Base-by-base conservation (phyloP, 2,113 vertebrate genomes). In the Platichthys flesus region DNA sequence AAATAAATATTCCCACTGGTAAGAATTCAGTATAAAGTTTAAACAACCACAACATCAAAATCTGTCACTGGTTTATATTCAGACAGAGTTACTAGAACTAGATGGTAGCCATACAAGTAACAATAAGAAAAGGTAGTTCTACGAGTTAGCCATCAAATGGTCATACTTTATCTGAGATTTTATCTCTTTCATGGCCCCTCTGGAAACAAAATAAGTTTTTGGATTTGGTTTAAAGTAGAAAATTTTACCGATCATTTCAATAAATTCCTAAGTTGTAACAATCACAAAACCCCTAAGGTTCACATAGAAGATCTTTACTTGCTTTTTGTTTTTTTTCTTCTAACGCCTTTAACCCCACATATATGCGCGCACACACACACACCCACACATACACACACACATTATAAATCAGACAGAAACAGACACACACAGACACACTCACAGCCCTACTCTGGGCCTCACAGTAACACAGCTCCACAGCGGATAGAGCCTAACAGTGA, bases 391-490 rank as follows among this genome's bases (percentile, higher is more conserved):
- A 51, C 67, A 45, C 55, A 78, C 45, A 58, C 55, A 69, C 59
- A 26, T 60, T 4, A 28, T 20, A 71, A 77, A 70, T 77, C 31
- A 74, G 20, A 63, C 57, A 73, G 58, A 74, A 67, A 76, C 55
- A 73, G 67, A 65, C 59, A 70, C 42, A 65, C 63, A 76, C 55
- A 73, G 67, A 64, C 59, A 70, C 42, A 65, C 63, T 79, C 74
- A 71, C 72, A 83, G 73, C 88, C 88, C 85, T 74, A 47, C 70
- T 74, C 54, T 68, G 42, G 87, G 86, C 88, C 86, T 92, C 90
- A 90, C 88, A 91, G 87, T 89, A 89, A 77, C 74, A 55, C 58
- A 82, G 82, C 89, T 88, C 88, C 60, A 74, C 52, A 57, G 62
- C 45, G 26, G 42, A 28, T 4, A 67, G 88, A 89, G 84, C 72